Evolutionary conservation across 1,140 invertebrate species (phyloP).

Genomic region (Agraylea sexmaculata): DNA sequence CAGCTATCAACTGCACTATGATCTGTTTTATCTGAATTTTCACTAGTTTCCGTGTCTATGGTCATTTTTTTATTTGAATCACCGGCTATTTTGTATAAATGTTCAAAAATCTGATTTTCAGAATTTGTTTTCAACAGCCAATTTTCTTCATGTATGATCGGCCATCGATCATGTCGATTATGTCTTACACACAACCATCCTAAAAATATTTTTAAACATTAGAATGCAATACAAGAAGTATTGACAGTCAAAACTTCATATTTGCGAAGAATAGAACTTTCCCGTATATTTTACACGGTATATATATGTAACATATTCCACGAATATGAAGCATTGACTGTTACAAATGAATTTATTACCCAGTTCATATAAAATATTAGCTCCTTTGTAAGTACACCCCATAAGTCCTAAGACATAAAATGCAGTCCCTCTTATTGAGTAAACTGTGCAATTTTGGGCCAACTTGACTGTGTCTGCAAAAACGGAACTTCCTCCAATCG

Average conservation of each 20-base stretch:
- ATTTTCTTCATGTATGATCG: conserved; percentile 59
- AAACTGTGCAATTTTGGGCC: conserved; percentile 66
- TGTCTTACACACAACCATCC: conserved; percentile 78
- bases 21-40: conserved; percentile 37
- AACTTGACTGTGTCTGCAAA: conserved; percentile 64
- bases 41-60: conserved; percentile 32
- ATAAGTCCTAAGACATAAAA: conserved; percentile 79
- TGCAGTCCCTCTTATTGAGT: conserved; percentile 78
- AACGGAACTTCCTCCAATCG: conserved; percentile 55
- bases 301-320: conserved; percentile 1
- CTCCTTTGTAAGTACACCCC: conserved; percentile 68
- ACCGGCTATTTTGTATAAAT: conserved; percentile 23
- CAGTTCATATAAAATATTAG: conserved; percentile 56
- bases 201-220: conserved; percentile 22
- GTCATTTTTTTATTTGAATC: conserved; percentile 29
- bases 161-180: conserved; percentile 71
- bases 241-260: no score
- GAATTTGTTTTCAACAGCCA: conserved; percentile 31
- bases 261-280: conserved; percentile 4
- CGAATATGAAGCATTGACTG: not conserved
- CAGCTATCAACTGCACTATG: conserved; percentile 33
- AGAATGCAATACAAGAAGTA: not conserved
- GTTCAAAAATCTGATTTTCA: conserved; percentile 22
- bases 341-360: conserved; percentile 32
- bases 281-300: no score